Base-by-base conservation (phyloP, 2,797 vertebrate genomes). In the Paguma larvata region DNA sequence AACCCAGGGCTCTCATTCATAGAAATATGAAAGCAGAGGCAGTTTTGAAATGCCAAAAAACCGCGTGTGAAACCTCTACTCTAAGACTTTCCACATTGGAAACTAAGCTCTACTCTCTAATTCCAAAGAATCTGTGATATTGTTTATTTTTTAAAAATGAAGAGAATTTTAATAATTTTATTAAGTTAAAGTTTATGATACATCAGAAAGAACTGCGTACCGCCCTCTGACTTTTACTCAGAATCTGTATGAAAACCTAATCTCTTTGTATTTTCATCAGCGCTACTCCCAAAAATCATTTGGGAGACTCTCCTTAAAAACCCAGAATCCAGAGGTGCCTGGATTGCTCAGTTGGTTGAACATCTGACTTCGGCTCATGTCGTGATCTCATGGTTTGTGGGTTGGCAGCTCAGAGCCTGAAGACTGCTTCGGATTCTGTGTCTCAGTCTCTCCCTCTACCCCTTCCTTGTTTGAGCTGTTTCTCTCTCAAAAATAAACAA, bases 11-110 rank as follows among this genome's bases (percentile, higher is more conserved):
- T 59, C 51, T 94, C 25, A 90, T 63, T 2, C 0, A 21, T 44
- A 56, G 44, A 82, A 93, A 87, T 34, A 92, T 1, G 3, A 89
- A 94, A 75, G 19, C 21, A 87, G 16, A 85, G 21, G 56, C 53
- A 92, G 68, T 56, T 94, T 46, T 82, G 73, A 95, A 92, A 96
- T 48, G 46, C 44, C 19, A 79, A 97, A 85, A 78, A 94, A 94
- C 0, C 21, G 1, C 85, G 38, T 44, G 25, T 65, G 59, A 67
- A 38, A 73, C 48, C 92, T 93, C 73, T 86, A 79, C 12, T 67
- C 53, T 15, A 91, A 88, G 67, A 77, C 4, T 23, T 94, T 93
- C 77, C 10, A 19, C 23, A 59, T 23, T 59, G 8, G n/a, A 86
- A 21, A 79, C 27, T 48, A 85, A 91, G 72, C 19, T 90, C 18